Base-by-base conservation (phyloP, 1,140 invertebrate genomes). In the Thaumetopoea pityocampa region DNA sequence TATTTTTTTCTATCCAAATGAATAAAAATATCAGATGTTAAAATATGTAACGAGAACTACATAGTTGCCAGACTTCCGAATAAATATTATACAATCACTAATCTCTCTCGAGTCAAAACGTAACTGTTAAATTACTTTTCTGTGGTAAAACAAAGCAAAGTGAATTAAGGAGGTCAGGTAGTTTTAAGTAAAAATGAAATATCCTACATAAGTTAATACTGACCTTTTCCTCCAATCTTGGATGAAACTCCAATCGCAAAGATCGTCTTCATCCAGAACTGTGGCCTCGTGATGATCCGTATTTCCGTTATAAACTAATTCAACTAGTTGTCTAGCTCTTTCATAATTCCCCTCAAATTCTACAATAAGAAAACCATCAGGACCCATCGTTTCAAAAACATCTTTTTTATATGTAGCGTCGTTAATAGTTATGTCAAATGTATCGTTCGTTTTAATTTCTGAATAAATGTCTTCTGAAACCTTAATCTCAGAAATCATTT, bases 241-340 rank as follows among this genome's bases (percentile, higher is more conserved):
- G 20, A 92, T 90, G 67, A 91, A 92, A 60, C 90, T 91, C 90
- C 90, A 92, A 71, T 92, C 90, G 45, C 81, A 81, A 36, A 88
- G 86, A 17, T 88, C 87, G 35, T 88, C 80, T n/a, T 77, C 71
- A 26, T 84, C 78, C 14, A 81, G 51, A 20, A 82, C 57, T 0
- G 67, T 79, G 29, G 76, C 73, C 44, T 87, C 84, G 46, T 78
- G 72, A 10, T 81, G 74, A n/a, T 80, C 79, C 55, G 78, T 35
- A 29, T 76, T 68, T 35, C 76, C 43, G 62, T 88, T 81, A 65
- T 87, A 74, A 20, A 87, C 78, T 15, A 87, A 73, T 33, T 88
- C 85, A 42, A 89, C 87, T 51, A 88, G 68, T 50, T 89, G 87
- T 34, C 85, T 86, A 14, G 90, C 89, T 30, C 86, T 83, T 50